Base-by-base conservation (phyloP, 2,888 invertebrate genomes). In the Acleris emargana region DNA sequence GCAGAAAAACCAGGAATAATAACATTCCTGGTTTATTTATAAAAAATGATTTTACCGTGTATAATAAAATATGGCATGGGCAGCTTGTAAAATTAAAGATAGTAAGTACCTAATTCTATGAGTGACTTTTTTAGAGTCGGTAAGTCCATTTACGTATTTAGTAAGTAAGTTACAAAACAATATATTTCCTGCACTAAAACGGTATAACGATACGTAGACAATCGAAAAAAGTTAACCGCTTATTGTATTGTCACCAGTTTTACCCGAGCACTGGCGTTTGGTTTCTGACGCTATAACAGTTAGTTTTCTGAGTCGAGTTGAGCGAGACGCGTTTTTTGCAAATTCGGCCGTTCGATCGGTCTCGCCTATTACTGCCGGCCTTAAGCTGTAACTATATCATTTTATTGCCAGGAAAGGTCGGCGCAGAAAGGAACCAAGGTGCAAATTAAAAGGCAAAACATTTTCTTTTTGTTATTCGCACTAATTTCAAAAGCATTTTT, bases 341-440 rank as follows among this genome's bases (percentile, higher is more conserved):
- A 86, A 86, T 87, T 86, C 72, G 82, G 83, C 76, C 75, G 78
- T 77, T 78, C 78, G 78, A 82, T 82, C 81, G 74, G 80, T 78
- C 79, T 81, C 83, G 79, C 82, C 83, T 86, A 82, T 87, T 85
- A 86, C 83, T 69, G 78, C 76, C 72, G 76, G 78, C 74, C 76
- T 79, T 78, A 80, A 81, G 76, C 82, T 76, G 79, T 80, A 83
- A 81, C 85, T 78, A 84, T 85, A 86, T 82, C 79, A 83, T 86
- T 86, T 86, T 84, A 87, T 83, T 83, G 77, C 78, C 67, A 67
- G 71, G 38, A 38, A 38, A 38, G 38, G 38, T 7, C 11, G 38
- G 13, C 38, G 57, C 74, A 62, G 55, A 60, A 84, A 58, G 42
- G 76, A 80, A 80, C 82, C 82, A 84, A 71, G 66, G 70, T 49